Evolutionary conservation across 2,888 invertebrate genomes (phyloP).

Genomic region (Thelaira solivaga): DNA sequence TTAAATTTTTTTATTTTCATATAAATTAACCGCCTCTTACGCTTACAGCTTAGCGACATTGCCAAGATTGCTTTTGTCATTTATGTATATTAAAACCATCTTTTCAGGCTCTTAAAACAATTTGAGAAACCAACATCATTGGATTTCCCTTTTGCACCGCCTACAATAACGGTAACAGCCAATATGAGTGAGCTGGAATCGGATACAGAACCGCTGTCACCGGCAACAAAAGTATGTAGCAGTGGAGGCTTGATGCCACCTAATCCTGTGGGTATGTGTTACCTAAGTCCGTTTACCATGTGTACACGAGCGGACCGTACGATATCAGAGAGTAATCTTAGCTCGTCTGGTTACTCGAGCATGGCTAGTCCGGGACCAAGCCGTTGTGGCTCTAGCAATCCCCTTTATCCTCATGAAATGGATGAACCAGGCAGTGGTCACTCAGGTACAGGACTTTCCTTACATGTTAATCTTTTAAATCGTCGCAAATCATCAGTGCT

Average conservation of each 20-base stretch:
- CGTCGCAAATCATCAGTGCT: conserved; percentile 81
- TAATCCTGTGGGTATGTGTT: conserved; percentile 81
- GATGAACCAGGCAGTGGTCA: conserved; percentile 83
- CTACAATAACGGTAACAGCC: conserved; percentile 85
- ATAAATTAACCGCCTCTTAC: conserved; percentile 41
- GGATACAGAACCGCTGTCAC: conserved; percentile 83
- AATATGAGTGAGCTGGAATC: conserved; percentile 87
- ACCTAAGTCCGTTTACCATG: conserved; percentile 87
- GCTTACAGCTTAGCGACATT: neutral
- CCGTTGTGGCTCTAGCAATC: conserved; percentile 88
- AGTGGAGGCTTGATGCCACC: conserved; percentile 73
- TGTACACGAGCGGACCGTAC: conserved; percentile 84
- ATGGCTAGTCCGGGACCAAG: conserved; percentile 91
- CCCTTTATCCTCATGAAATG: conserved; percentile 86
- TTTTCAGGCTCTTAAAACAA: conserved; percentile 80
- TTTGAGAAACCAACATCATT: conserved; percentile 81
- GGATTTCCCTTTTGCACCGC: conserved; percentile 82
- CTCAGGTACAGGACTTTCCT: conserved; percentile 66
- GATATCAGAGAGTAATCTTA: conserved; percentile 89
- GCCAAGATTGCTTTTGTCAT: neutral
- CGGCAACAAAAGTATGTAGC: conserved; percentile 78
- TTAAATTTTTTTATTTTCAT: conserved; percentile 3
- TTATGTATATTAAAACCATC: neutral
- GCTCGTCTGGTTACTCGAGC: conserved; percentile 90
- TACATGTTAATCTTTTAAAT: conserved; percentile 77